Conservation (phyloP, 1,140 invertebrate species). For the Hyles euphorbiae region DNA sequence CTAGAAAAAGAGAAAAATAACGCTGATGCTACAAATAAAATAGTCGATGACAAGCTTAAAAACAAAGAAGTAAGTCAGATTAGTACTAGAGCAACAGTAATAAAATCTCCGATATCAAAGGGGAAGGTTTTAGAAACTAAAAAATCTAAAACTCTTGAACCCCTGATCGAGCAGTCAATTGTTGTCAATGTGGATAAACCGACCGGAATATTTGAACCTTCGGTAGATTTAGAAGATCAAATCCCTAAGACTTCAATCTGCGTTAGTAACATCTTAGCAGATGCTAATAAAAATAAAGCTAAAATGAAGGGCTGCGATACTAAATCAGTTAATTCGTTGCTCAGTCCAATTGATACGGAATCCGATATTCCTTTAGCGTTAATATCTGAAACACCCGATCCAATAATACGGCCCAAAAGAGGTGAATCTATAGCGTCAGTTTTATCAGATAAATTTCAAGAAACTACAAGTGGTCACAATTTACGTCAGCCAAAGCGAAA, state of each 20-base stretch:
- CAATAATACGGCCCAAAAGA: conserved; percentile 61
- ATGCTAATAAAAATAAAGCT: conserved; percentile 42
- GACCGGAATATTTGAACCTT: conserved; percentile 80
- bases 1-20: conserved; percentile 66
- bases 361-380: conserved; percentile 59
- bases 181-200: conserved; percentile 74
- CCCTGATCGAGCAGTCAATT: conserved; percentile 43
- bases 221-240: conserved; percentile 78
- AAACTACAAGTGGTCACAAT: conserved; percentile 66
- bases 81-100: conserved; percentile 70
- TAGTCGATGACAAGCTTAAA: conserved; percentile 50
- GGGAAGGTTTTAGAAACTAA: conserved; percentile 67
- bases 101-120: conserved; percentile 75
- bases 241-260: conserved; percentile 76
- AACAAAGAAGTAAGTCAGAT: conserved; percentile 56
- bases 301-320: conserved; percentile 38
- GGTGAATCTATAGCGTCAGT: conserved; percentile 70
- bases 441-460: conserved; percentile 71
- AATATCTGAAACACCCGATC: conserved; percentile 61
- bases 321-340: conserved; percentile 35
- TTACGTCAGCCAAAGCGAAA: conserved; percentile 70
- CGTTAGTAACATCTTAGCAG: conserved; percentile 47
- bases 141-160: conserved; percentile 55
- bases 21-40: conserved; percentile 40
- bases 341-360: conserved; percentile 52